phyloP scores from a whole-genome alignment of 2,797 vertebrate species.

The Tenualosa thibaudeaui region DNA sequence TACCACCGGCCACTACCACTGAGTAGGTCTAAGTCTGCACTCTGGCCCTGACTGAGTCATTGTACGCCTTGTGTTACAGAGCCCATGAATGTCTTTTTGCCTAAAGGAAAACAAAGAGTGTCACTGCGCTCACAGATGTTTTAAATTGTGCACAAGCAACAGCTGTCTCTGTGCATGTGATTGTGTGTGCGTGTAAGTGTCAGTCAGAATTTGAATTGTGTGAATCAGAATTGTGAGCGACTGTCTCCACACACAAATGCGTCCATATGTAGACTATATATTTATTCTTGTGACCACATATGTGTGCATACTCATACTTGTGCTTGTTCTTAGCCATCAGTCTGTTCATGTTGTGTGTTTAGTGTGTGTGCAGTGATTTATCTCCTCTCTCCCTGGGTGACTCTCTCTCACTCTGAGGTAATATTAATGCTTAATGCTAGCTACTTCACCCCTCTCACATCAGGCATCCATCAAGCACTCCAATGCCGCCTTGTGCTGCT shows the following conservation, averaged over 20 bases:
- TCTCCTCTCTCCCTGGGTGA: no score
- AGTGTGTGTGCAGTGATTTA: not conserved
- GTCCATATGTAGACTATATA: no score
- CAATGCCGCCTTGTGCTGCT: no score
- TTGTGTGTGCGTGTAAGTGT: not conserved
- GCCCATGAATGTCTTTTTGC: not conserved
- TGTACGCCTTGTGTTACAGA: no score
- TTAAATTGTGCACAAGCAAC: not conserved
- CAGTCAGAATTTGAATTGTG: no score
- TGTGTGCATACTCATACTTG: not conserved
- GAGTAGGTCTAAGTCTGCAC: no score
- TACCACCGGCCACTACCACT: no score
- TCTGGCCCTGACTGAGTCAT: no score
- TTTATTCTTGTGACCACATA: not conserved
- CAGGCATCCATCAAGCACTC: not conserved
- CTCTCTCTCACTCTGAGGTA: no score
- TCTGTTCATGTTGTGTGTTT: not conserved
- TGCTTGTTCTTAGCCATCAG: not conserved
- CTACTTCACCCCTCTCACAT: not conserved
- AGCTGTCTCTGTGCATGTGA: not conserved
- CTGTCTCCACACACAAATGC: no score
- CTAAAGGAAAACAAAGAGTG: not conserved
- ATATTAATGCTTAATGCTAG: not conserved
- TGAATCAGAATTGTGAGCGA: no score
- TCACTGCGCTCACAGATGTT: not conserved